A percentile compares a stretch with the other conserved stretches of the same genome.
phyloP scores from a whole-genome alignment of 2,113 vertebrate species.

The Prietella phreatophila region DNA sequence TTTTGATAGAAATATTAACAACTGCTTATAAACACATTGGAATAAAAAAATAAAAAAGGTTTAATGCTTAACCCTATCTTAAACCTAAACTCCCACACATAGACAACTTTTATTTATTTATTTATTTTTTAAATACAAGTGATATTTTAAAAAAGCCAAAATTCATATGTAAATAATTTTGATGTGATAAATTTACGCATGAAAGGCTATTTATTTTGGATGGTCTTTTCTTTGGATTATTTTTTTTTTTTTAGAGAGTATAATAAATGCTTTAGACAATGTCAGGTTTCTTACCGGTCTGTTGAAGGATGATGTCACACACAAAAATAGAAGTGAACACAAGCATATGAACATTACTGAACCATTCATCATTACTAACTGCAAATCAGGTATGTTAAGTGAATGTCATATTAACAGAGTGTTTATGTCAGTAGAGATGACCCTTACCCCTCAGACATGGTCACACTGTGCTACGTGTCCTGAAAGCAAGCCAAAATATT shows the following conservation, averaged over 20 bases:
- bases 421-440: slow-evolving; percentile 37
- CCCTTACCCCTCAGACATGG: slow-evolving; percentile 59
- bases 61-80: background rate
- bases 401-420: slow-evolving; percentile 56
- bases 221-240: no score
- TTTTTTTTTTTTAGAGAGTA: background rate
- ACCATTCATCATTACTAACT: slow-evolving; percentile 34
- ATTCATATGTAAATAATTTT: background rate
- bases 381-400: slow-evolving; percentile 47
- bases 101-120: background rate
- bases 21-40: background rate
- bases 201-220: background rate
- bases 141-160: background rate
- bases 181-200: background rate
- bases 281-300: slow-evolving; percentile 53
- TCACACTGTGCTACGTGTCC: slow-evolving; percentile 52
- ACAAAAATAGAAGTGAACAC: background rate
- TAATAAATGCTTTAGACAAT: background rate
- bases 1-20: background rate
- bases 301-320: background rate
- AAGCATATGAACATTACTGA: slow-evolving; percentile 5
- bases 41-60: no score
- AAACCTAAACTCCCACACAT: background rate
- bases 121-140: background rate
- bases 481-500: slow-evolving; percentile 47